These are phyloP conservation scores for Cartodere bifasciata DNA, from an alignment of 2,888 invertebrate species.

Conservation along the genomic window DNA sequence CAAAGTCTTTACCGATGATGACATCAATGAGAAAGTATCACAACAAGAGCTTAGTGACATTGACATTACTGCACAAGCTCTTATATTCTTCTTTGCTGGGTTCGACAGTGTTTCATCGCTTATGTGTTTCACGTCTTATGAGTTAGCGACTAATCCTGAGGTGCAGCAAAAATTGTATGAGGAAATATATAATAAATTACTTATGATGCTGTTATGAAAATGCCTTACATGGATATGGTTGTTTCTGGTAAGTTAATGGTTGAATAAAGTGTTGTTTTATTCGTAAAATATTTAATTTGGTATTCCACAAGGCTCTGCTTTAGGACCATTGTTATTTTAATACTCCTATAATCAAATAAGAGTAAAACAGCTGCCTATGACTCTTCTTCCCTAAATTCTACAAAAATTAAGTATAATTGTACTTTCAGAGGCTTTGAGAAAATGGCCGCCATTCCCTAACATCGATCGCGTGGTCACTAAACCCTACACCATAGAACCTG, in stretches of 20 bases:
- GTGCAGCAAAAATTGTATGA: conserved; percentile 39
- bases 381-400: too few species aligned
- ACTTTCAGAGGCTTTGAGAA: conserved; percentile 30
- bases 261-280: too few species aligned
- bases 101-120: conserved; percentile 35
- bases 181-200: conserved; percentile 34
- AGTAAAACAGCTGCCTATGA: too few species aligned
- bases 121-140: conserved; percentile 39
- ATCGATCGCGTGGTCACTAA: conserved; percentile 39
- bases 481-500: conserved; percentile 35
- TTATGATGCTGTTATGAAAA: conserved; percentile 38
- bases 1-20: too few species aligned
- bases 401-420: too few species aligned
- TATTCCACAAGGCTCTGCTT: too few species aligned
- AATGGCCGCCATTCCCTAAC: conserved; percentile 36
- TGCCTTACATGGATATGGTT: conserved; percentile 49
- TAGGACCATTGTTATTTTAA: too few species aligned
- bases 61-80: conserved; percentile 42
- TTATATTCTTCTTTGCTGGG: conserved; percentile 39
- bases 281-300: too few species aligned
- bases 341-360: too few species aligned
- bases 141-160: conserved; percentile 45
- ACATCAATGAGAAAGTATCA: too few species aligned
- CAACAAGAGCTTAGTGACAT: conserved; percentile 2
- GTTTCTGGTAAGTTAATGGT: conserved; percentile 29